phyloP scores from a whole-genome alignment of 1,140 invertebrate species.

The Cardiocondyla obscurior region DNA sequence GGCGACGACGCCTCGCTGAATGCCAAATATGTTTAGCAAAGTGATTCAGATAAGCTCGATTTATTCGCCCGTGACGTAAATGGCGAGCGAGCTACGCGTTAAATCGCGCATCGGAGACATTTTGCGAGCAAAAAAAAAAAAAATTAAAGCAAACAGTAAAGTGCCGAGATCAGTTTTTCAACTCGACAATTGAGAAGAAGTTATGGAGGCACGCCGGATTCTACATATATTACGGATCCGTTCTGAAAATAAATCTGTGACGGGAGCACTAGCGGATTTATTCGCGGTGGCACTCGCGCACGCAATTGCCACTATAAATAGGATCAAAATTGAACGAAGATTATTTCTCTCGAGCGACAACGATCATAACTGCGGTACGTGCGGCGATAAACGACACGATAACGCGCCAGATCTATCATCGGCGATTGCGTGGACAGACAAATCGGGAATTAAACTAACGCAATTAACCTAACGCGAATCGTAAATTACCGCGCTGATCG shows the following conservation, averaged over 20 bases:
- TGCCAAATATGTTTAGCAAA: constrained; percentile 28
- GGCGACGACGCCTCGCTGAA: neutral
- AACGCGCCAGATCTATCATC: constrained; percentile 1
- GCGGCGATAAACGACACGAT: neutral
- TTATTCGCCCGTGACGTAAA: constrained; percentile 23
- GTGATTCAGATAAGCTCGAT: constrained; percentile 8
- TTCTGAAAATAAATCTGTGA: neutral
- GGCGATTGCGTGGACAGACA: neutral
- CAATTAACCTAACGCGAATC: neutral
- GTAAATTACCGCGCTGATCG: neutral
- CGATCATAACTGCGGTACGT: neutral
- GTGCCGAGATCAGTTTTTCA: neutral
- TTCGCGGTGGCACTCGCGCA: neutral
- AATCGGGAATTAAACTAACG: neutral
- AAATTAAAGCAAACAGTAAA: too few species aligned
- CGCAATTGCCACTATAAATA: constrained; percentile 7
- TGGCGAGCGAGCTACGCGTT: neutral
- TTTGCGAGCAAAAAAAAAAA: too few species aligned
- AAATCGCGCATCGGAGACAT: too few species aligned
- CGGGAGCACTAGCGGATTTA: neutral
- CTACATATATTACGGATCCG: neutral
- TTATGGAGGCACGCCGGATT: neutral
- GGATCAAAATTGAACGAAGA: neutral
- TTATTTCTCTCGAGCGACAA: constrained; percentile 8
- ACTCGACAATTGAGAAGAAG: neutral